Conservation (phyloP, 2,888 invertebrate species). For the Stictocephala bisonia region DNA sequence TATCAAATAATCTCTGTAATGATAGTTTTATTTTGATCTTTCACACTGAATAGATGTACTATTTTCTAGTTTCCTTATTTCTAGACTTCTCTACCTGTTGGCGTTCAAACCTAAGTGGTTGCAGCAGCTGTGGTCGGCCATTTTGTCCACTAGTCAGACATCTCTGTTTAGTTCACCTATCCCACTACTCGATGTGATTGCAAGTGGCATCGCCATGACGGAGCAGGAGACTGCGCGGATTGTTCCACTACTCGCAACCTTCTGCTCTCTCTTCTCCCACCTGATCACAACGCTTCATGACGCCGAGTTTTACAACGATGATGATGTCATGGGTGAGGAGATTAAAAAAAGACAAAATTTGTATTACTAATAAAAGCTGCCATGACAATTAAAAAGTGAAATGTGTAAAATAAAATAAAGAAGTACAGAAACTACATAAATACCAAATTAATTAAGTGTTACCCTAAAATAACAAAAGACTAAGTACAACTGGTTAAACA, state of each 20-base stretch:
- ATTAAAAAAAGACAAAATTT: no score
- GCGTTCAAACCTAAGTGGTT: constrained; percentile 84
- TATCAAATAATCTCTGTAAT: neutral
- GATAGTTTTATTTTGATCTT: constrained; percentile 5
- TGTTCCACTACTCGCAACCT: constrained; percentile 82
- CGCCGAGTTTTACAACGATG: constrained; percentile 79
- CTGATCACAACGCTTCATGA: constrained; percentile 87
- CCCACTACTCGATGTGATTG: constrained; percentile 73
- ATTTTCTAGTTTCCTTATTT: no score
- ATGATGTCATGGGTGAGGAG: constrained; percentile 61
- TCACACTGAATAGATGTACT: neutral
- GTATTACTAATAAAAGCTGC: no score
- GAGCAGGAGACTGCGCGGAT: constrained; percentile 74
- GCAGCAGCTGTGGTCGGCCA: constrained; percentile 76
- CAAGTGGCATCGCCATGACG: constrained; percentile 73
- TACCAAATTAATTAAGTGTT: no score
- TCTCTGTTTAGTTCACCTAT: constrained; percentile 68
- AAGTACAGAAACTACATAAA: no score
- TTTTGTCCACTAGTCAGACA: constrained; percentile 65
- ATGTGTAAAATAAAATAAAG: no score
- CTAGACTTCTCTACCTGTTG: constrained; percentile 79
- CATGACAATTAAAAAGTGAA: no score
- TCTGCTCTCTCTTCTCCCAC: constrained; percentile 84
- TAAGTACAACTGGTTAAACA: no score
- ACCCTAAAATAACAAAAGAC: no score